Percentiles rank a stretch among this genome's conserved stretches.
Evolutionary conservation across 2,113 vertebrate species (phyloP).

Genomic region (Dipodomys merriami): DNA sequence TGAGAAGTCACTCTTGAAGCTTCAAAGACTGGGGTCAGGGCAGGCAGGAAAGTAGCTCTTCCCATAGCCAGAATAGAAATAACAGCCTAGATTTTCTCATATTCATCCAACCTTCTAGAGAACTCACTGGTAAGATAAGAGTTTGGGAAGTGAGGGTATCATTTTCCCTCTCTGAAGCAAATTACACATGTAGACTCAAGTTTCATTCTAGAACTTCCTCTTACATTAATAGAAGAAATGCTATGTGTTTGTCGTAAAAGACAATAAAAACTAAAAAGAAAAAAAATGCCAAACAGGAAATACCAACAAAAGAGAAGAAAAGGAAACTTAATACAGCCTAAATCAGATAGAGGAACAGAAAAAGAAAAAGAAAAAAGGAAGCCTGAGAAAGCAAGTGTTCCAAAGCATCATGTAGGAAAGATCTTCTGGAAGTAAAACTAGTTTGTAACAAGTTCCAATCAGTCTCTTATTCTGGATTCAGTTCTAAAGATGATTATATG

Average conservation of each 20-base stretch:
- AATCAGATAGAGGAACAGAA: neutral
- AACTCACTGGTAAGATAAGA: neutral
- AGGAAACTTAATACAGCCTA: neutral
- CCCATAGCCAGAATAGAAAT: neutral
- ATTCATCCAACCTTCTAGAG: neutral
- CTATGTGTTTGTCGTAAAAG: neutral
- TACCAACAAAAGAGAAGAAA: neutral
- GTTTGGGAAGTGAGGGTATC: neutral
- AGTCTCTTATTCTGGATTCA: neutral
- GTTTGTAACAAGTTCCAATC: neutral
- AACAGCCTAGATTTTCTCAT: constrained; percentile 15
- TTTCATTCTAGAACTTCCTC: neutral
- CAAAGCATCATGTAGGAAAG: neutral
- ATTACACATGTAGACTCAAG: neutral
- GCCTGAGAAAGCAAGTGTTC: neutral
- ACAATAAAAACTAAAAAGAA: neutral
- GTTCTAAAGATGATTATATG: neutral
- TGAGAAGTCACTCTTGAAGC: constrained; percentile 11
- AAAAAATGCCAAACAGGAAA: neutral
- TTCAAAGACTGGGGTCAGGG: constrained; percentile 54
- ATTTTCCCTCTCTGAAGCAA: neutral
- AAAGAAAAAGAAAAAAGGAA: neutral
- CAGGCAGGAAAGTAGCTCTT: neutral
- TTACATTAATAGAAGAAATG: neutral
- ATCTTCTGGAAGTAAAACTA: neutral